phyloP scores from a whole-genome alignment of 2,113 vertebrate genomes.

The Noctilio leporinus region DNA sequence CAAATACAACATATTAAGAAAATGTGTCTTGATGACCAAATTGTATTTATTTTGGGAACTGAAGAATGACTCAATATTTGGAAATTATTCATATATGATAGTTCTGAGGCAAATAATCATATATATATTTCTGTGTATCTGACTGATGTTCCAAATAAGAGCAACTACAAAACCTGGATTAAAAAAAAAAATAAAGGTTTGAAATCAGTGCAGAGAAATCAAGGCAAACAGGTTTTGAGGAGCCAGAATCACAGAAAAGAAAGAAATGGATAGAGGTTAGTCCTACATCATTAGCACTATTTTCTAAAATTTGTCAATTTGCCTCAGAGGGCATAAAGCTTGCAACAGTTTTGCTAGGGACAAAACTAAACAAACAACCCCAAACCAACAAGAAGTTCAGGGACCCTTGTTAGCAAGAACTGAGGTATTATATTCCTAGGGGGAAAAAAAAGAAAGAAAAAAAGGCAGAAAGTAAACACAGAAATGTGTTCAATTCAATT shows the following conservation, averaged over 20 bases:
- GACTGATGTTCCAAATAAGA: not conserved
- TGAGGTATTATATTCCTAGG: not conserved
- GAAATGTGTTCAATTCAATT: not conserved
- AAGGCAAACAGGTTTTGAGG: not conserved
- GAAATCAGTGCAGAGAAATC: not conserved
- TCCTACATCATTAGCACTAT: not conserved
- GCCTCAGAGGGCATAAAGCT: not conserved
- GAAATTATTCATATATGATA: not conserved
- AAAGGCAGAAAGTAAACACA: not conserved
- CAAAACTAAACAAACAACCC: not conserved
- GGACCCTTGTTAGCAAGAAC: not conserved
- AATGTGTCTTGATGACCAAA: not conserved
- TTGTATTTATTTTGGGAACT: not conserved
- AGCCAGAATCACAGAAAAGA: not conserved
- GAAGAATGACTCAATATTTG: not conserved
- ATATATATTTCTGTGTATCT: not conserved
- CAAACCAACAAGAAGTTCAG: not conserved
- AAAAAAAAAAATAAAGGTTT: not conserved
- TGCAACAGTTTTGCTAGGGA: not conserved
- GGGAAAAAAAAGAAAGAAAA: not conserved
- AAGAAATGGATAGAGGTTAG: not conserved
- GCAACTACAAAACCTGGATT: not conserved
- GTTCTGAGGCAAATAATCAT: not conserved
- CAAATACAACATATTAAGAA: not conserved
- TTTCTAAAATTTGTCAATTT: not conserved